Evolutionary conservation across 2,888 invertebrate genomes (phyloP), one percentile per base, ranked within the genome.

Genomic region (Masnerella sp.): DNA sequence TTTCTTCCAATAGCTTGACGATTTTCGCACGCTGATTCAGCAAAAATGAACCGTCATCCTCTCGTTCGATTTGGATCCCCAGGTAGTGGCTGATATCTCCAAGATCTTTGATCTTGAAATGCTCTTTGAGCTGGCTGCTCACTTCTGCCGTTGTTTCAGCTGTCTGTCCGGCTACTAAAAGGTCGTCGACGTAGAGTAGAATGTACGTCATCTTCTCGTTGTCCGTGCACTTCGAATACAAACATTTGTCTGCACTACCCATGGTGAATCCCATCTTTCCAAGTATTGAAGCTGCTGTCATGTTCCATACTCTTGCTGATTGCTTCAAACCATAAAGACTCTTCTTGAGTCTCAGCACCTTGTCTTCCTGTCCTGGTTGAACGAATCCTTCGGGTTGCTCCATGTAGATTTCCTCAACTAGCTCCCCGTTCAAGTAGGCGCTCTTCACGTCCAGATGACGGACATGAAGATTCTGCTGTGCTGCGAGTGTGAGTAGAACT

Each of bases 401-500:
- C 69, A 78, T 64, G 11, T 42, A 77, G n/a, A 77, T 70, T 28
- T 70, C 67, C 38, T 77, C 74, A 14, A 38, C 28, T 9, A 74
- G 30, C 4, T 72, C 52, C 1, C 69, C 65, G 14, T 73, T 61
- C 17, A 68, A 28, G 17, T 51, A 68, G 0, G 64, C 58, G 14
- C 68, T 72, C n/a, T 17, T 58, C 8, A 68, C 68, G 25, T 78
- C 78, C 14, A 77, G 20, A 17, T 75, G 77, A 2, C 40, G 49
- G 3, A 79, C 61, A 14, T 69, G 54, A 5, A 59, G 42, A 7
- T 59, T 51, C 8, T 64, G 17, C 47, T 68, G 12, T 1, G 58
- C 72, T 5, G 77, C 74, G 2, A 81, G 14, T 9, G 74, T 20
- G 3, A 83, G 64, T 0, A 81, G 38, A 1, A 68, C 38, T 15